Percentiles rank a stretch among this genome's conserved stretches.
Conservation (phyloP, 2,888 invertebrate species). For the Caenorhabditis angaria region DNA sequence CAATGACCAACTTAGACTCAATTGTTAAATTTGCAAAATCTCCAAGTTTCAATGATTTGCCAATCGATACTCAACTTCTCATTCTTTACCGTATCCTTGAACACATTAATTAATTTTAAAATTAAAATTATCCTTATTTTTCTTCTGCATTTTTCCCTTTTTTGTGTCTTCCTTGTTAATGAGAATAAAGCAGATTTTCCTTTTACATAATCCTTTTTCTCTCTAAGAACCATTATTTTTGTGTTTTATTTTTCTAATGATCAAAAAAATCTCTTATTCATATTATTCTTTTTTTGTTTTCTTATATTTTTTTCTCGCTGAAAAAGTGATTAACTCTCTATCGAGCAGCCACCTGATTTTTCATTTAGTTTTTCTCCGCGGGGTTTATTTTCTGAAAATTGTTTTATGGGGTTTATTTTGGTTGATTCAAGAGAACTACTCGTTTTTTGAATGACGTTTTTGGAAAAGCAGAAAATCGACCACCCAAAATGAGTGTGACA, state of each 20-base stretch:
- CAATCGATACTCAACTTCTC: neutral
- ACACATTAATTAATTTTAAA: too few species aligned
- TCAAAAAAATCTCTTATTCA: slow-evolving; percentile 10
- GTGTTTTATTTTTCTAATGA: slow-evolving; percentile 8
- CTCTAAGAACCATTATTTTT: neutral
- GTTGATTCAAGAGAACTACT: neutral
- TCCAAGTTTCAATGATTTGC: neutral
- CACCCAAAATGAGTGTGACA: too few species aligned
- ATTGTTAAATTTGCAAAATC: neutral
- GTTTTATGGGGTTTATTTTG: too few species aligned
- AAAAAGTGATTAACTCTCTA: neutral
- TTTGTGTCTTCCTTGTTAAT: neutral
- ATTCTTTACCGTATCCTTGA: neutral
- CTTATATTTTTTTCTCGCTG: neutral
- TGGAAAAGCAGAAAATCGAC: too few species aligned
- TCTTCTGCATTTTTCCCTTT: neutral
- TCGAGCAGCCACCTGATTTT: neutral
- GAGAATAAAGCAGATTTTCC: too few species aligned
- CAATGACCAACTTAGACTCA: neutral
- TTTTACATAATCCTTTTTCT: too few species aligned
- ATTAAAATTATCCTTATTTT: too few species aligned
- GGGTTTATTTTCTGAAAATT: too few species aligned
- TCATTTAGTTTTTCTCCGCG: neutral
- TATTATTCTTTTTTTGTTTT: slow-evolving; percentile 8
- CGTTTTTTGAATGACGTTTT: too few species aligned